Evolutionary conservation across 2,888 invertebrate genomes (phyloP).

Genomic region (Cybosia mesomella): DNA sequence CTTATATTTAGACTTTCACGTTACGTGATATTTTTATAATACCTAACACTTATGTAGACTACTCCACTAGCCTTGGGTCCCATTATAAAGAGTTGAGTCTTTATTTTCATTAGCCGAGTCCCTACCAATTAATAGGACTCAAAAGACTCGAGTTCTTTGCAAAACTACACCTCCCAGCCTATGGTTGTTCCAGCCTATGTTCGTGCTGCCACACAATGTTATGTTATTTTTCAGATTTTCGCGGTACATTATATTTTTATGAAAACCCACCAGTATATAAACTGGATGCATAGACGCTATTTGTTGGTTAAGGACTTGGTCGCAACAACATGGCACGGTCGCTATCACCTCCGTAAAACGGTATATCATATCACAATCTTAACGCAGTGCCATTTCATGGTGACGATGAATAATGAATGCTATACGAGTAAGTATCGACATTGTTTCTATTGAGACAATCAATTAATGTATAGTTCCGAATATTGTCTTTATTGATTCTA

Average conservation of each 20-base stretch:
- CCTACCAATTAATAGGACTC: background rate
- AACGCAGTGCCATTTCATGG: background rate
- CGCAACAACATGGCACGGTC: background rate
- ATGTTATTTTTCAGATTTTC: too few relatives aligned
- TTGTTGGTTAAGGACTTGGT: background rate
- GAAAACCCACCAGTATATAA: background rate
- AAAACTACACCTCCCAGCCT: background rate
- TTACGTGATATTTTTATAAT: background rate
- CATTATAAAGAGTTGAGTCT: background rate
- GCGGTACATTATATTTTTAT: background rate
- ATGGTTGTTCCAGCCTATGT: background rate
- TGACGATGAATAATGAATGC: background rate
- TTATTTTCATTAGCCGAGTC: background rate
- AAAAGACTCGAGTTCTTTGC: background rate
- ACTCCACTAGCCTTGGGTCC: background rate
- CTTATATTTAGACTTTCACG: constrained; percentile 5
- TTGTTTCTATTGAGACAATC: background rate
- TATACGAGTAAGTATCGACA: background rate
- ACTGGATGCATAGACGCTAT: background rate
- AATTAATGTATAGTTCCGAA: background rate
- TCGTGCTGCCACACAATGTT: background rate
- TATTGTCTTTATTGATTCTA: background rate
- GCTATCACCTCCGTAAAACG: background rate
- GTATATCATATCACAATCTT: background rate
- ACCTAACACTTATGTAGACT: background rate